Base-by-base conservation (phyloP, 2,113 vertebrate genomes). In the Hoplias malabaricus region DNA sequence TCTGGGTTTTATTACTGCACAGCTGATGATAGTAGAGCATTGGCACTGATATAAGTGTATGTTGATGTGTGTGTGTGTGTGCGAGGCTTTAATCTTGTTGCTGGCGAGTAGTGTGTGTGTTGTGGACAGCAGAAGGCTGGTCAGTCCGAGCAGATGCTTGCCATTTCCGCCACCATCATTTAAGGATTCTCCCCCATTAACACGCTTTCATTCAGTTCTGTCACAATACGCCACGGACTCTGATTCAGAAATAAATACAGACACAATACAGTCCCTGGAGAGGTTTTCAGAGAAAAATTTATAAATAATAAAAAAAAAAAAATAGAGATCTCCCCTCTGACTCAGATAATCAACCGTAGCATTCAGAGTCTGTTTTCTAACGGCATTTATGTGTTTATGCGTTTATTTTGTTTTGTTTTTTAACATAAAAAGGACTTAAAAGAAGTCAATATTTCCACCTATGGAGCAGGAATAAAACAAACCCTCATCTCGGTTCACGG, bases 121-220 rank as follows among this genome's bases (percentile, higher is more conserved):
- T 61, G 78, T 10, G 53, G 38, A 48, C 10, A 65, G 46, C 59
- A 68, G 74, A 76, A 65, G 63, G 74, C 33, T 10, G 36, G 21
- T 79, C 74, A 72, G 76, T 50, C 61, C 59, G 73, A 76, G 29
- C 86, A 84, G 84, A 87, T 86, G 87, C 82, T 59, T 88, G 79
- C 82, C 62, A 78, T 80, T 81, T 73, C 79, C 31, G 33, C 78
- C 68, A 0, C 1, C 11, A 10, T 77, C 65, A 78, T 38, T 69
- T 27, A 25, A 65, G 59, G 80, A 14, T 42, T 62, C 31, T n/a
- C 14, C 31, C 34, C 59, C 38, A 8, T 53, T 31, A 25, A 42
- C 16, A 63, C 42, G 21, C 23, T 31, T 62, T 34, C 59, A 62
- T 62, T 62, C 31, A 14, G 59, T 29, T 31, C 59, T 34, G 31